Evolutionary conservation across 2,888 invertebrate genomes (phyloP).

Genomic region (Agriopis leucophaearia): DNA sequence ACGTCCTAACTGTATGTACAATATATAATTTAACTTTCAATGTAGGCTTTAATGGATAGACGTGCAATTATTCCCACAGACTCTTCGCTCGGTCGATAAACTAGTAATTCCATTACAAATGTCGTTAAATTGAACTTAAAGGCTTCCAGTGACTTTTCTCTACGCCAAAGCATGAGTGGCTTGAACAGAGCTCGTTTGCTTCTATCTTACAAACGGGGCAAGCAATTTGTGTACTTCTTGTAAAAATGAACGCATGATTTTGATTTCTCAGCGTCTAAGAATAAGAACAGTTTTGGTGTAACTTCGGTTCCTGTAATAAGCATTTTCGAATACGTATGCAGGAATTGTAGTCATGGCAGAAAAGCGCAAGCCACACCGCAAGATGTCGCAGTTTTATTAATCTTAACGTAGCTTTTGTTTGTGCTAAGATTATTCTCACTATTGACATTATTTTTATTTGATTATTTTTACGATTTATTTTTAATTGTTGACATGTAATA

Average conservation of each 20-base stretch:
- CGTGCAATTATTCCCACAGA: no score
- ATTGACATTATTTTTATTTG: no score
- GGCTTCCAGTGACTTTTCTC: slow-evolving; percentile 5
- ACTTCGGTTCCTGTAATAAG: slow-evolving; percentile 2
- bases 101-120: no score
- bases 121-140: no score
- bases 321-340: slow-evolving; percentile 6
- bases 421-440: no score
- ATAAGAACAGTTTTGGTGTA: slow-evolving; percentile 2
- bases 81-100: no score
- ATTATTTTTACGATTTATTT: no score
- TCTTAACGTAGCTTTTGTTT: no score
- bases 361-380: not conserved
- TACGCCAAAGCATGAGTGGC: slow-evolving; percentile 25
- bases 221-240: slow-evolving; percentile 28
- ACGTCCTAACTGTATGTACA: no score
- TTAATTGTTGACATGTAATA: no score
- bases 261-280: not conserved
- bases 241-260: not conserved
- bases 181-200: slow-evolving; percentile 31
- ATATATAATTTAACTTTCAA: no score
- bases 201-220: slow-evolving; percentile 25
- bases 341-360: slow-evolving; percentile 10
- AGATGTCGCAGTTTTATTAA: not conserved
- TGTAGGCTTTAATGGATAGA: no score